Evolutionary conservation across 2,113 vertebrate genomes (phyloP), one percentile per base, ranked within the genome.

Genomic region (Sinocyclocheilus anophthalmus): DNA sequence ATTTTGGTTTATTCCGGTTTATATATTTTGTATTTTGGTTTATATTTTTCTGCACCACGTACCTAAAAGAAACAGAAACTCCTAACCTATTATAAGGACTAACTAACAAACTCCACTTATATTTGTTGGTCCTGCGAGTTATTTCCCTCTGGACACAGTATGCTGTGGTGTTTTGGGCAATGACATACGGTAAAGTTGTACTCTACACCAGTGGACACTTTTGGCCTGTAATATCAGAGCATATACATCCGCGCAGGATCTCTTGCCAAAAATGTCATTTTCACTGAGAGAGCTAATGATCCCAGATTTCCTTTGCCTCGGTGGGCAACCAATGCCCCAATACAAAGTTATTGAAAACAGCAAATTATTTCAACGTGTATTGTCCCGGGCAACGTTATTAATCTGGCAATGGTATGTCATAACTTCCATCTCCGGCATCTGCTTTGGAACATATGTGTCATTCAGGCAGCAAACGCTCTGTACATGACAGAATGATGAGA

Each of bases 301-400:
- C 92, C 91, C 91, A 94, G 84, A 92, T 93, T 94, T 94, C 90
- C 88, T 84, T 90, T 83, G 80, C 88, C 70, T 90, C 69, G 50
- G 69, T 86, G 88, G 86, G 85, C 85, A 82, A 86, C 73, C 77
- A 33, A 83, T 89, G 82, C 77, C 86, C 87, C 85, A 89, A 88
- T 90, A 88, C 92, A 90, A 77, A 90, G 89, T 92, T 94, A 92
- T 94, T 93, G 91, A 93, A 94, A 92, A 91, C 85, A 88, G 92
- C 90, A 92, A 92, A 94, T 94, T 90, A 93, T 93, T 92, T 69
- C 90, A 93, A 84, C 86, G 87, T 93, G 92, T 93, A 91, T 91
- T 87, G 91, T 93, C 85, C 90, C 76, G 4, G 87, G 87, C 83
- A 90, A 90, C 73, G 83, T 84, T 89, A 91, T 91, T 92, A 91